Evolutionary conservation across 2,113 vertebrate species (phyloP).

Genomic region (Ceuthmochares aereus): DNA sequence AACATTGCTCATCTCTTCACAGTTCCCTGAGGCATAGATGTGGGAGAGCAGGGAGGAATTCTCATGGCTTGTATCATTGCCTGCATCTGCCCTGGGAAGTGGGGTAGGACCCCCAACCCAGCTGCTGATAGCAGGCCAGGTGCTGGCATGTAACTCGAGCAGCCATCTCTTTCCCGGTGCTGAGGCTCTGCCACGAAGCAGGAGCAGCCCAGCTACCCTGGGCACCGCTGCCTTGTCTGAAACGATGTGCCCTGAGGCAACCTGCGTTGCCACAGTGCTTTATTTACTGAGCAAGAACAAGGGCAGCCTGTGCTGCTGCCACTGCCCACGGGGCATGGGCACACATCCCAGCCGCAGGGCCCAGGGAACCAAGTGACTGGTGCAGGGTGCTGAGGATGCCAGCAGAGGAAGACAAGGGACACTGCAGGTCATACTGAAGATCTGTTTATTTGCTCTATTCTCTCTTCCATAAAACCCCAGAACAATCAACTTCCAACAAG

Average conservation of each 20-base stretch:
- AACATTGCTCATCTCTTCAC: neutral
- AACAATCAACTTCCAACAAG: neutral
- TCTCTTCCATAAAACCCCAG: neutral
- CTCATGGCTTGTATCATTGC: rapidly evolving
- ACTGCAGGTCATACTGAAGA: neutral
- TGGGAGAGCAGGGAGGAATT: neutral
- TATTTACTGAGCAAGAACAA: neutral
- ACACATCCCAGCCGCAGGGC: neutral
- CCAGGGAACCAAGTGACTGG: neutral
- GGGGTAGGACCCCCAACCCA: neutral
- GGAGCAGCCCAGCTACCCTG: neutral
- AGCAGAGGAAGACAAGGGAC: neutral
- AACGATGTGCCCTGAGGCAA: rapidly evolving
- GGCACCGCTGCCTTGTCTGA: neutral
- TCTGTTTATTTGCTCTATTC: constrained; percentile 47
- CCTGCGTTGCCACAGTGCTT: neutral
- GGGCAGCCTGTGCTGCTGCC: neutral
- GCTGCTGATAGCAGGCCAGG: neutral
- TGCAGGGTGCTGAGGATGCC: rapidly evolving
- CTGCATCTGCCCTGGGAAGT: neutral
- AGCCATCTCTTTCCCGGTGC: neutral
- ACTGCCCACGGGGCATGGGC: neutral
- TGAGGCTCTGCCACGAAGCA: rapidly evolving
- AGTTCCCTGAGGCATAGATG: neutral
- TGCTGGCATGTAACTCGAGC: neutral